Conservation (phyloP, 2,888 invertebrate species). For the Cerastis leucographa region DNA sequence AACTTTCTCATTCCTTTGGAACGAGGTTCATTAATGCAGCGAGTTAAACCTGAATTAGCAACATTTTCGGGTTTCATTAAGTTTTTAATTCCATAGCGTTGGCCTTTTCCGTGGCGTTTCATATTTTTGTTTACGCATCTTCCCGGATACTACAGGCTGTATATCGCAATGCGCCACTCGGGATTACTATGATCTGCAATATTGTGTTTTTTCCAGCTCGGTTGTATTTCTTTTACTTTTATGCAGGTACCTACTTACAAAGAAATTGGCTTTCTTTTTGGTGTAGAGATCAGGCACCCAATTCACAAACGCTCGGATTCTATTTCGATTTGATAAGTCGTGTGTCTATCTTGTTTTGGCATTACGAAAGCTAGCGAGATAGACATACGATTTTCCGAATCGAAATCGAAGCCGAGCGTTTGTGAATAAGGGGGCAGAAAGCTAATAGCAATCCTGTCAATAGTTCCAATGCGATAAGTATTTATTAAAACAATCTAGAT, state of each 20-base stretch:
- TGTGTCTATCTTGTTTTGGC: too few relatives aligned
- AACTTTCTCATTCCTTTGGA: conserved; percentile 44
- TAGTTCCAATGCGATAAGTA: background rate
- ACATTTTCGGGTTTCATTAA: conserved; percentile 54
- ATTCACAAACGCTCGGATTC: too few relatives aligned
- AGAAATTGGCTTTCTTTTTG: background rate
- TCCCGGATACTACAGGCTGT: conserved; percentile 20
- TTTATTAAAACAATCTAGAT: background rate
- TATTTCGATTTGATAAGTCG: too few relatives aligned
- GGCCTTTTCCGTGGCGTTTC: conserved; percentile 20
- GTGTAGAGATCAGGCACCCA: background rate
- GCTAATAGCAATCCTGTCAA: background rate
- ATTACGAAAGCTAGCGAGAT: too few relatives aligned
- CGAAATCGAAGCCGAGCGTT: too few relatives aligned
- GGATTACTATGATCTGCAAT: conserved; percentile 21
- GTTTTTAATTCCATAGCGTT: conserved; percentile 51
- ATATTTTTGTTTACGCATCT: conserved; percentile 35
- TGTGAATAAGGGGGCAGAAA: too few relatives aligned
- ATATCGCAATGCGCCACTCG: conserved; percentile 47
- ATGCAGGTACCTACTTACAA: background rate
- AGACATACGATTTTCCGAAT: too few relatives aligned
- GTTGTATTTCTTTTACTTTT: conserved; percentile 5
- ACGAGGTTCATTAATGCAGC: conserved; percentile 50
- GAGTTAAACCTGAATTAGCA: conserved; percentile 49
- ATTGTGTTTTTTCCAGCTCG: conserved; percentile 9